These are phyloP conservation scores for Lacerta agilis DNA, from an alignment of 2,797 vertebrate species.

Conservation along the genomic window DNA sequence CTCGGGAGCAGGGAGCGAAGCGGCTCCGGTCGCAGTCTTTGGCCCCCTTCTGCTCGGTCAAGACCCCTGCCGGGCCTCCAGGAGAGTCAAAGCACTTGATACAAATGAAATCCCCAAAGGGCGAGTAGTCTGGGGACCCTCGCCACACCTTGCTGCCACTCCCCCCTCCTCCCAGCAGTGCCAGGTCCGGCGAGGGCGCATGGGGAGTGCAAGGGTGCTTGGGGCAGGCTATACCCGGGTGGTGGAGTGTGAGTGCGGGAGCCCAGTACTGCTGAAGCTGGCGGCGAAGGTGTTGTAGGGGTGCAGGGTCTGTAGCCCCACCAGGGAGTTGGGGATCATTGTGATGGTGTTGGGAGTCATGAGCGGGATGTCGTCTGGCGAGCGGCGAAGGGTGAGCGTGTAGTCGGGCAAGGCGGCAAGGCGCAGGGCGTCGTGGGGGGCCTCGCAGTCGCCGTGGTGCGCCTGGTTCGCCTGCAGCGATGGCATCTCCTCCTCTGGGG, in stretches of 20 bases:
- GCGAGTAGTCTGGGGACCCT: conserved; percentile 19
- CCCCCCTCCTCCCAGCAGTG: neutral
- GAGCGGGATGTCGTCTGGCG: conserved; percentile 95
- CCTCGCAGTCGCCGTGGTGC: conserved; percentile 90
- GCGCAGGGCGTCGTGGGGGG: conserved; percentile 88
- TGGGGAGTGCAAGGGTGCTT: conserved; percentile 39
- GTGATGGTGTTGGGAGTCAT: conserved; percentile 81
- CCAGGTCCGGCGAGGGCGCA: conserved; percentile 64
- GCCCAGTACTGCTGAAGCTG: conserved; percentile 95
- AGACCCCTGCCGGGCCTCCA: neutral
- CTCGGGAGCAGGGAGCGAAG: neutral
- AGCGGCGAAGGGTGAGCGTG: conserved; percentile 94
- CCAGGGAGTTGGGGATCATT: conserved; percentile 98
- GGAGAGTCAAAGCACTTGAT: conserved; percentile 69
- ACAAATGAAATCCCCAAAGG: conserved; percentile 66
- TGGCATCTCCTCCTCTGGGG: conserved; percentile 94
- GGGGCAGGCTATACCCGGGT: conserved; percentile 94
- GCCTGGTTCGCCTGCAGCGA: conserved; percentile 95
- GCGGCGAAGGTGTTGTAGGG: conserved; percentile 98
- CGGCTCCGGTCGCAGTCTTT: neutral
- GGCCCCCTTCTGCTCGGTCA: neutral
- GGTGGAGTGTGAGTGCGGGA: conserved; percentile 98
- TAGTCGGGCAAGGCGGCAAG: conserved; percentile 94
- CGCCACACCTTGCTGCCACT: neutral
- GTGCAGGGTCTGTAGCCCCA: conserved; percentile 96